Percentiles rank a stretch among this genome's conserved stretches.
Conservation (phyloP, 2,888 invertebrate genomes). For the Dryomyza anilis region DNA sequence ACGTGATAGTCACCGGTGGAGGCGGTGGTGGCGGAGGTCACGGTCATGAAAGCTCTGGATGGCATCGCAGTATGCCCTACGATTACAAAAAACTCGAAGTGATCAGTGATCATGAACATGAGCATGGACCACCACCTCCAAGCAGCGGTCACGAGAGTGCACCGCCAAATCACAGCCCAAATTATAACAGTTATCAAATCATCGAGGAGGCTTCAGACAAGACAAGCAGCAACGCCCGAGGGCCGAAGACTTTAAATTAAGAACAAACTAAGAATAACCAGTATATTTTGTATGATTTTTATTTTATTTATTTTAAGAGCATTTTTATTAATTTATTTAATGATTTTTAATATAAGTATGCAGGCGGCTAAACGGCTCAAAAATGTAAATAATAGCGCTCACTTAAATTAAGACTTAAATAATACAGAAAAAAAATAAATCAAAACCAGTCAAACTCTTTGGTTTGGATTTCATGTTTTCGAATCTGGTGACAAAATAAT, state of each 20-base stretch:
- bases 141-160: not conserved
- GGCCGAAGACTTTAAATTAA: not conserved
- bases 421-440: too few species aligned
- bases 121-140: not conserved
- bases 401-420: conserved; percentile 11
- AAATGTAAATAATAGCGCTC: not conserved
- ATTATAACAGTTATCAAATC: not conserved
- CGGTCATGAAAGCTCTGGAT: conserved; percentile 56
- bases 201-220: not conserved
- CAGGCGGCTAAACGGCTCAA: too few species aligned
- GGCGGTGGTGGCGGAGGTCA: conserved; percentile 40
- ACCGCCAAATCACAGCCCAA: not conserved
- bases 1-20: conserved; percentile 63
- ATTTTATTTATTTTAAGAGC: too few species aligned
- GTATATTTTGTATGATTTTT: not conserved
- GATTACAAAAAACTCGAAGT: conserved; percentile 17
- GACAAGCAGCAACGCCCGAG: not conserved
- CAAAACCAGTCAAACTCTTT: conserved; percentile 15
- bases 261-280: not conserved
- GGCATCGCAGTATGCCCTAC: conserved; percentile 59
- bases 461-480: not conserved
- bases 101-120: conserved; percentile 4
- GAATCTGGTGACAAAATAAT: not conserved
- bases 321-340: too few species aligned
- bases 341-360: too few species aligned